A percentile compares a stretch with the other conserved stretches of the same genome.
Evolutionary conservation across 2,888 invertebrate genomes (phyloP).

Genomic region (Latheticus oryzae): DNA sequence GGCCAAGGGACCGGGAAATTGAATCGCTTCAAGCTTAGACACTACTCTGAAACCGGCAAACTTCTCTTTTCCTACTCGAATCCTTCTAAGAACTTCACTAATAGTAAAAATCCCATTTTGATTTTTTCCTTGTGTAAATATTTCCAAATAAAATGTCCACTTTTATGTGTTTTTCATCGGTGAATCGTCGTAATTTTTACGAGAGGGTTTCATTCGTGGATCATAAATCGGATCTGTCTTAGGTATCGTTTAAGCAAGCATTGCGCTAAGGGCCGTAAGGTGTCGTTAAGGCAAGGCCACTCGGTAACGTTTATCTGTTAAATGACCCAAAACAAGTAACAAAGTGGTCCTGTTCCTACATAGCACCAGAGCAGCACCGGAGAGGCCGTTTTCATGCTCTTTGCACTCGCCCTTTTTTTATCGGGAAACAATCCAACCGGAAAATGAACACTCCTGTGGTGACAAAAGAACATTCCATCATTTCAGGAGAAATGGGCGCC

Average conservation of each 20-base stretch:
- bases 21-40: slow-evolving; percentile 63
- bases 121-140: background rate
- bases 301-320: slow-evolving; percentile 66
- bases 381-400: slow-evolving; percentile 64
- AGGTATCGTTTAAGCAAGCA: slow-evolving; percentile 43
- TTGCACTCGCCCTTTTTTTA: slow-evolving; percentile 64
- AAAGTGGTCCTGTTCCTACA: slow-evolving; percentile 59
- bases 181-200: slow-evolving; percentile 1
- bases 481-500: slow-evolving; percentile 65
- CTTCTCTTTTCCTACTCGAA: slow-evolving; percentile 13
- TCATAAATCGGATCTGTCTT: slow-evolving; percentile 41
- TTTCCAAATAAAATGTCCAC: background rate
- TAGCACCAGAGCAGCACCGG: slow-evolving; percentile 31
- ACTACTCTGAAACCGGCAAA: slow-evolving; percentile 28
- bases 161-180: background rate
- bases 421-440: slow-evolving; percentile 66
- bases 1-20: slow-evolving; percentile 67
- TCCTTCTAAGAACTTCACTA: slow-evolving; percentile 5
- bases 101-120: slow-evolving; percentile 3
- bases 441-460: slow-evolving; percentile 68
- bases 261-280: slow-evolving; percentile 59
- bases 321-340: slow-evolving; percentile 66
- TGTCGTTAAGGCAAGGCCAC: slow-evolving; percentile 64
- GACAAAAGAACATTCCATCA: slow-evolving; percentile 67
- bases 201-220: slow-evolving; percentile 16